Evolutionary conservation across 2,113 vertebrate genomes (phyloP).

Genomic region (Tringa solitaria): DNA sequence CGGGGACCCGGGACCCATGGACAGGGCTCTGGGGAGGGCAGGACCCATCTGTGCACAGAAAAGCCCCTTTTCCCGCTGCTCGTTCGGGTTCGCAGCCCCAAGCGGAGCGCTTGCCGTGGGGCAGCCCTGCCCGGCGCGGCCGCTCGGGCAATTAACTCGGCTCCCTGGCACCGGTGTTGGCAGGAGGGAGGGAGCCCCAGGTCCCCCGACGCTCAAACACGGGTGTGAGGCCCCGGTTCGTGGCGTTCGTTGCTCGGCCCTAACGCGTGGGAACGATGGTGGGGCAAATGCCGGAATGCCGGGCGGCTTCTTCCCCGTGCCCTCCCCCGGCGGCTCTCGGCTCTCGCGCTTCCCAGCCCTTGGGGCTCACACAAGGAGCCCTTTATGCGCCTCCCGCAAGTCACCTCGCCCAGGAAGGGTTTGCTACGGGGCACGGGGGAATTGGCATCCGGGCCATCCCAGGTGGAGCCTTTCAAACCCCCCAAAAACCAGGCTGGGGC

Average conservation of each 20-base stretch:
- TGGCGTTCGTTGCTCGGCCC: background rate
- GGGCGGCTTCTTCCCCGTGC: background rate
- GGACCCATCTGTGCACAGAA: background rate
- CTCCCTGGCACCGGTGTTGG: background rate
- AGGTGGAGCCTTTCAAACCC: background rate
- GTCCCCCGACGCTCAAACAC: background rate
- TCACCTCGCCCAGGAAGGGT: constrained; percentile 10
- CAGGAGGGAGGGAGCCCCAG: background rate
- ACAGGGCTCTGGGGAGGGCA: background rate
- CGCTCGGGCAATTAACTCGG: background rate
- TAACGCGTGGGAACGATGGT: background rate
- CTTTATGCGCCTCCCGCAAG: constrained; percentile 40
- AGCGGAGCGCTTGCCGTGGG: background rate
- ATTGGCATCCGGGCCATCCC: background rate
- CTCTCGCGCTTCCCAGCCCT: background rate
- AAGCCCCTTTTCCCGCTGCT: background rate
- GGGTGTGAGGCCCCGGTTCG: background rate
- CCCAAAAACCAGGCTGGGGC: background rate
- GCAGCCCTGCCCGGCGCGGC: background rate
- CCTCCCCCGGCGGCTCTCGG: background rate
- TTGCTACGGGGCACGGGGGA: background rate
- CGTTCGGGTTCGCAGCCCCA: accelerated
- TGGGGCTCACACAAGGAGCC: constrained; percentile 36
- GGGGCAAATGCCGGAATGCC: accelerated
- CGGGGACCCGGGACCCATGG: background rate